These are phyloP conservation scores for Apis dorsata DNA, from an alignment of 1,140 invertebrate species.

Conservation along the genomic window DNA sequence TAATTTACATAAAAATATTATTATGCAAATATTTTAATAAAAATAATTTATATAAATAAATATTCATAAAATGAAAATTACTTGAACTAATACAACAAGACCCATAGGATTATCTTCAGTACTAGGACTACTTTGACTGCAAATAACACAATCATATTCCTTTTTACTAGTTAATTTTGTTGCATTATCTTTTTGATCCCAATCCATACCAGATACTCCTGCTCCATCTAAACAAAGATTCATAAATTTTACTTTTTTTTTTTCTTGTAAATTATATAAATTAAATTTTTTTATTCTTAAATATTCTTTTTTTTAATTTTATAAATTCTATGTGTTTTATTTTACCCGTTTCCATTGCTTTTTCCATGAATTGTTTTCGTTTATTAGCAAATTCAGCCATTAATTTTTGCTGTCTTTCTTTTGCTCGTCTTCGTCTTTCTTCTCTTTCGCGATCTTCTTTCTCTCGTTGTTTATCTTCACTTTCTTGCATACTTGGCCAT, in stretches of 20 bases:
- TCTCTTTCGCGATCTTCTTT: slow-evolving; percentile 88
- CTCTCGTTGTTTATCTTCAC: slow-evolving; percentile 87
- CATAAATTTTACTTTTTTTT: not conserved
- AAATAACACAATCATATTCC: slow-evolving; percentile 98
- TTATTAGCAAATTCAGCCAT: slow-evolving; percentile 96
- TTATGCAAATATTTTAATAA: not conserved
- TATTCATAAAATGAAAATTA: slow-evolving; percentile 60
- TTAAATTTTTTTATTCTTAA: not conserved
- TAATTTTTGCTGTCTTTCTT: slow-evolving; percentile 93
- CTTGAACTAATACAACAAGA: slow-evolving; percentile 92
- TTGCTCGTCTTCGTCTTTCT: slow-evolving; percentile 89
- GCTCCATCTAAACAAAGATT: slow-evolving; percentile 76
- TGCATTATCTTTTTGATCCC: slow-evolving; percentile 83
- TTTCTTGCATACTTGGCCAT: slow-evolving; percentile 89
- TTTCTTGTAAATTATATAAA: not conserved
- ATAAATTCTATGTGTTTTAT: slow-evolving; percentile 21
- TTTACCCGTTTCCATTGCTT: slow-evolving; percentile 86
- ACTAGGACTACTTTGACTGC: slow-evolving; percentile 92
- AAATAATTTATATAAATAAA: not conserved
- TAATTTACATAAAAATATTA: slow-evolving; percentile 27
- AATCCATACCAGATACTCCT: slow-evolving; percentile 83
- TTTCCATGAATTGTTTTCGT: slow-evolving; percentile 95
- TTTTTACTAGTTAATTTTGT: slow-evolving; percentile 82
- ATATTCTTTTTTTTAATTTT: not conserved
- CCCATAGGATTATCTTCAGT: slow-evolving; percentile 94